Conservation (phyloP, 2,113 vertebrate genomes). For the Picathartes gymnocephalus region DNA sequence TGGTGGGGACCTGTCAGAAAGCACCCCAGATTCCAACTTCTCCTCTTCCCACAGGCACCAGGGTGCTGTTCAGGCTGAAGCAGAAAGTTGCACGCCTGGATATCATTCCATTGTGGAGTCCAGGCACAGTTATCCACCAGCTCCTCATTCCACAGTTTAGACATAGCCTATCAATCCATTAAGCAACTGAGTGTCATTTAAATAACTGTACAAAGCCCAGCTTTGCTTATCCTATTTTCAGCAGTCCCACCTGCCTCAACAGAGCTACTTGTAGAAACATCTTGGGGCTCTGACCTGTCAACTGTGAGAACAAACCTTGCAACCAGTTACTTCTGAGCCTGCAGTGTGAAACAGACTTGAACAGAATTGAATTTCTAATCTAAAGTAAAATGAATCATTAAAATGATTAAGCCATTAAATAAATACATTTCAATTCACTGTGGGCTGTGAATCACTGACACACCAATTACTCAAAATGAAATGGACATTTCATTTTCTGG, state of each 20-base stretch:
- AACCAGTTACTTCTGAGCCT: neutral
- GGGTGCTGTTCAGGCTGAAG: neutral
- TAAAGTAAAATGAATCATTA: conserved; percentile 24
- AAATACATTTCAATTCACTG: neutral
- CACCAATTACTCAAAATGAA: neutral
- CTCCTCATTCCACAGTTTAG: neutral
- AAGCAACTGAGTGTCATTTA: neutral
- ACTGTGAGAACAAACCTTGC: neutral
- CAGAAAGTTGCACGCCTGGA: neutral
- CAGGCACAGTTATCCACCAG: neutral
- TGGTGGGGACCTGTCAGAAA: neutral
- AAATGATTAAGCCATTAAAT: conserved; percentile 30
- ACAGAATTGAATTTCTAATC: neutral
- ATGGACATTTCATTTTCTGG: neutral
- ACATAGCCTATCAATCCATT: neutral
- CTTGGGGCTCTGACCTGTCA: neutral
- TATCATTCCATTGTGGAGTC: neutral
- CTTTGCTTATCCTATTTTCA: neutral
- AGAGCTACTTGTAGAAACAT: neutral
- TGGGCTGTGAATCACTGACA: neutral
- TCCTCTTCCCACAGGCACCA: neutral
- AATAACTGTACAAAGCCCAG: neutral
- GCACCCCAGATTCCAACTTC: neutral
- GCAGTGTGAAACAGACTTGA: neutral
- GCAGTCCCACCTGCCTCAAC: neutral